Evolutionary conservation across 2,797 vertebrate species (phyloP), one percentile per base, ranked within the genome.

Genomic region (Miichthys miiuy): DNA sequence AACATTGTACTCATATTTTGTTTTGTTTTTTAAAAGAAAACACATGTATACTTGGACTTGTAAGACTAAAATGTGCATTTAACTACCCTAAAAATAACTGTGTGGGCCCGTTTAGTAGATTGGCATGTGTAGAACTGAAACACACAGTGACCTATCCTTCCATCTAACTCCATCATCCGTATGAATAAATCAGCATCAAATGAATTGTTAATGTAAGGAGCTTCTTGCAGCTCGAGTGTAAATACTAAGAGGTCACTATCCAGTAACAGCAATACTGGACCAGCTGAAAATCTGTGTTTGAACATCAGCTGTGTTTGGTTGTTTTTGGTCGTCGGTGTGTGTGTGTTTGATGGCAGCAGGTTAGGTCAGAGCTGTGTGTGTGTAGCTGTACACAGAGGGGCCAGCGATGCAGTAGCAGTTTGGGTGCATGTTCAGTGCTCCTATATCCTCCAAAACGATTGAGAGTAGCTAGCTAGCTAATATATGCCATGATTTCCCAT

Each of bases 161-260:
- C 50, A 54, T 82, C 38, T 74, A 38, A 79, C 72, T 21, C 66
- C 75, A 68, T 69, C 66, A 63, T 51, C 56, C n/a, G 7, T 41
- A 88, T 81, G 51, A 90, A 90, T 86, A 46, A 88, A 85, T 83
- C 70, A 76, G 75, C 27, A 1, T 81, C 46, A 62, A 69, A 91
- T 89, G 17, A 90, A 89, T 84, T 64, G 54, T 87, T 79, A 81
- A 89, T 76, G 75, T 21, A 14, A 71, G 75, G 80, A 85, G 80
- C 72, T 84, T 70, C 58, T 52, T 66, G 80, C 79, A 69, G 88
- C 81, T 88, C 66, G 57, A 64, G 67, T 64, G 81, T 73, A 85
- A 83, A 88, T 87, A 85, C 79, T 77, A 83, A 89, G 74, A 62
- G 12, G 73, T 38, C 30, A 25, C 75, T 68, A 30, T 63, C 66